These are phyloP conservation scores for Hydropotes inermis DNA, from an alignment of 2,113 vertebrate genomes.

Conservation along the genomic window DNA sequence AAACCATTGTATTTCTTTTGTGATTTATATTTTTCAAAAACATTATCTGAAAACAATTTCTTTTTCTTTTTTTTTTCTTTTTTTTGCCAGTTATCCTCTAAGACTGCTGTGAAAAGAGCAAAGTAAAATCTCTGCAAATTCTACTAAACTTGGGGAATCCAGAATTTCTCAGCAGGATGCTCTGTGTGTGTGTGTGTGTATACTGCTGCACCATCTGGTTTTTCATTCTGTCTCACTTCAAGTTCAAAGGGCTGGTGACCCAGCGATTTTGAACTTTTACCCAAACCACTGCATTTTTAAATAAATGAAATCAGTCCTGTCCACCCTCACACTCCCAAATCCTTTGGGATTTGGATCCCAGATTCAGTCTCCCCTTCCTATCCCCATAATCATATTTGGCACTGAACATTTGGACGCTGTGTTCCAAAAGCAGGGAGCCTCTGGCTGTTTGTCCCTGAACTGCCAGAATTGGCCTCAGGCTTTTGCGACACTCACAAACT, in stretches of 20 bases:
- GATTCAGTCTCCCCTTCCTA: background rate
- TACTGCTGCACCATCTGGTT: too few species aligned
- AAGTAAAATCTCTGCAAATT: background rate
- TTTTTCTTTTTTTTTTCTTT: fast-evolving
- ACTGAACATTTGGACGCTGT: background rate
- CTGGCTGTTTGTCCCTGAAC: background rate
- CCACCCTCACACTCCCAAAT: background rate
- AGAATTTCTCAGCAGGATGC: background rate
- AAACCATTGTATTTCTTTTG: background rate
- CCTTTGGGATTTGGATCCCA: background rate
- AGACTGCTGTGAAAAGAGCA: background rate
- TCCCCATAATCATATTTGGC: background rate
- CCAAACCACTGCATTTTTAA: background rate
- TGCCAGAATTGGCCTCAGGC: background rate
- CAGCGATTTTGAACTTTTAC: background rate
- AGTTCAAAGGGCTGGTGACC: background rate
- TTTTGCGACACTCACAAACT: background rate
- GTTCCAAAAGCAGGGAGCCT: background rate
- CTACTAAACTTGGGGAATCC: background rate
- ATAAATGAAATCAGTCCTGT: background rate
- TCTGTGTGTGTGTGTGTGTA: background rate
- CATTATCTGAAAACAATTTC: background rate
- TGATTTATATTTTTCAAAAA: background rate
- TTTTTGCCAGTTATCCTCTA: background rate
- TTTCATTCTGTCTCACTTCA: background rate